A percentile compares a stretch with the other conserved stretches of the same genome.
Evolutionary conservation across 2,113 vertebrate genomes (phyloP).

Genomic region (Xyliphius kryptos): DNA sequence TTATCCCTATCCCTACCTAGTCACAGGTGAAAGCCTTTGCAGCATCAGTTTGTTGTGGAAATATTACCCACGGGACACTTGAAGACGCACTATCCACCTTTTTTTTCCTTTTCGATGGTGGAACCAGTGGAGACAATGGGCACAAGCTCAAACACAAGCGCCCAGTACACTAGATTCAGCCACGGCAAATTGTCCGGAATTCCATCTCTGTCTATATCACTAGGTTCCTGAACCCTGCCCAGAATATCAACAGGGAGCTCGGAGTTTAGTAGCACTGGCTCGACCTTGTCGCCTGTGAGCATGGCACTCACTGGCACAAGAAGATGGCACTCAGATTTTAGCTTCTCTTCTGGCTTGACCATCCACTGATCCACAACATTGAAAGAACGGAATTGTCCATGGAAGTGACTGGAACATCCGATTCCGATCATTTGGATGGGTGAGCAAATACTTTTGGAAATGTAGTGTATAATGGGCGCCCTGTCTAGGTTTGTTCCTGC

Average conservation of each 20-base stretch:
- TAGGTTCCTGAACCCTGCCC: conserved; percentile 95
- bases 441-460: no score
- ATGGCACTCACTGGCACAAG: conserved; percentile 82
- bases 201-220: conserved; percentile 94
- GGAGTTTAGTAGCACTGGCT: conserved; percentile 96
- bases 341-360: conserved; percentile 94
- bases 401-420: no score
- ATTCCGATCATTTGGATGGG: no score
- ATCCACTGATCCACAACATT: no score
- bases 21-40: no score
- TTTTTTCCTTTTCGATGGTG: conserved; percentile 91
- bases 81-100: no score
- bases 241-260: conserved; percentile 94
- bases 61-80: no score
- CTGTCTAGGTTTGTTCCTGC: no score
- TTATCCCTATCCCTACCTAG: no score
- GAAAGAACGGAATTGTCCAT: no score
- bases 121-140: conserved; percentile 91
- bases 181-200: conserved; percentile 97
- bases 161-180: conserved; percentile 98
- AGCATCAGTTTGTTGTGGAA: no score
- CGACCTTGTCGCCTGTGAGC: conserved; percentile 92
- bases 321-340: conserved; percentile 94
- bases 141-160: conserved; percentile 90
- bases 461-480: no score